Evolutionary conservation across 2,888 invertebrate genomes (phyloP).

Genomic region (Osedax frankpressi): DNA sequence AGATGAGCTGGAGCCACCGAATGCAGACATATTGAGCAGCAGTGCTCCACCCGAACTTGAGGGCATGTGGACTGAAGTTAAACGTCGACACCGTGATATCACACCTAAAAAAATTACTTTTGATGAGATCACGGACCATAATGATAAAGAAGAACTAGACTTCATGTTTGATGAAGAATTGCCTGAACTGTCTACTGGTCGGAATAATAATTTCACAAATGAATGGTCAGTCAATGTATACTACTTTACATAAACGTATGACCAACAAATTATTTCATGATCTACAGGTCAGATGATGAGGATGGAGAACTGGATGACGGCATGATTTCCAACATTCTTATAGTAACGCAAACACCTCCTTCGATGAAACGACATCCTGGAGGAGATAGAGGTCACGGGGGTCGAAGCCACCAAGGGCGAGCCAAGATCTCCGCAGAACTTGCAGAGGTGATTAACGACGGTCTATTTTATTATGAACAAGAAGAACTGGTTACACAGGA

Average conservation of each 20-base stretch:
- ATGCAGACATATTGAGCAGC: neutral
- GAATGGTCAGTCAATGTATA: slow-evolving; percentile 35
- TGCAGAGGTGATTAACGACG: slow-evolving; percentile 88
- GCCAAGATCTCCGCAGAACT: slow-evolving; percentile 88
- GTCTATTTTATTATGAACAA: slow-evolving; percentile 87
- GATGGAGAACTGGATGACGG: slow-evolving; percentile 81
- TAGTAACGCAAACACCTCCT: slow-evolving; percentile 68
- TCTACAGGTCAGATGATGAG: slow-evolving; percentile 45
- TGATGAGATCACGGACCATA: neutral
- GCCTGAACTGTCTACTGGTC: slow-evolving; percentile 49
- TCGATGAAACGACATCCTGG: slow-evolving; percentile 67
- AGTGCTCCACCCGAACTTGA: slow-evolving; percentile 44
- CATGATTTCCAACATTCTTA: slow-evolving; percentile 81
- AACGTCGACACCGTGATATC: slow-evolving; percentile 21
- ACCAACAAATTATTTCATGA: too few species aligned
- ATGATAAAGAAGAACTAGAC: slow-evolving; percentile 64
- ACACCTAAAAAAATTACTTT: slow-evolving; percentile 14
- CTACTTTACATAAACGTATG: neutral
- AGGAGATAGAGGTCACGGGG: slow-evolving; percentile 78
- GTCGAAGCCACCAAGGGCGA: slow-evolving; percentile 59
- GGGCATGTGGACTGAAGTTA: slow-evolving; percentile 55
- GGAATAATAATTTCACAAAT: slow-evolving; percentile 38
- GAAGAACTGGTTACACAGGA: slow-evolving; percentile 72
- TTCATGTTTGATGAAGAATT: slow-evolving; percentile 95
- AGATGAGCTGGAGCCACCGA: neutral